Base-by-base conservation (phyloP, 1,140 invertebrate species). In the Neotoxoptera formosana region DNA sequence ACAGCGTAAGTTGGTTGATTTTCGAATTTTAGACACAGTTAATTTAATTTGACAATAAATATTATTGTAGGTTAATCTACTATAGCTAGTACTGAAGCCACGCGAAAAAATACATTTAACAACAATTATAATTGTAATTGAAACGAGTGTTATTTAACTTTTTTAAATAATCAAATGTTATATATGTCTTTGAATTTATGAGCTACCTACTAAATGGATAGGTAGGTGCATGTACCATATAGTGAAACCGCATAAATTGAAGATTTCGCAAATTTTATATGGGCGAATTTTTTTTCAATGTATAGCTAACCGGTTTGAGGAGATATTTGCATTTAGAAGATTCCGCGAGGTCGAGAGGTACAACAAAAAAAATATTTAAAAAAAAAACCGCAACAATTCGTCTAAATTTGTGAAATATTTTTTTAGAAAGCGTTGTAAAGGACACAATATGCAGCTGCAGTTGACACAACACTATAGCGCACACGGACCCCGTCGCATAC, bases 371-470 rank as follows among this genome's bases (percentile, higher is more conserved):
- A 51, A 17, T 45, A 21, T 84, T 41, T 41, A 84, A 41, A 84
- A 45, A 83, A 36, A 36, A 84, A 45, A 25, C 23, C 23, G 25
- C 83, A 41, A 41, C 34, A 41, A 84, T 41, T 41, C 88, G 53
- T 90, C 53, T 60, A 60, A 90, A 90, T 90, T 36, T 60, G 34
- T 41, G 25, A 90, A 90, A 90, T 90, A 90, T 90, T 56, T 90
- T 36, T 56, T 90, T 90, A 90, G 51, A 60, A 90, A 90, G 88
- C 87, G n/a, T 41, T 53, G 7, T 48, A 51, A 86, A 86, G 23
- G 41, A 47, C 41, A 45, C 41, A 83, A 41, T 86, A 25, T 86
- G 36, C 36, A 86, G 36, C 36, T 86, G 41, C 83, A 86, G 21
- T 45, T 86, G 83, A 45, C 36, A 86, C 36, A 86, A 76, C 60